Percentiles rank a stretch among this genome's conserved stretches.
Conservation (phyloP, 2,113 vertebrate species). For the Sapajus apella region DNA sequence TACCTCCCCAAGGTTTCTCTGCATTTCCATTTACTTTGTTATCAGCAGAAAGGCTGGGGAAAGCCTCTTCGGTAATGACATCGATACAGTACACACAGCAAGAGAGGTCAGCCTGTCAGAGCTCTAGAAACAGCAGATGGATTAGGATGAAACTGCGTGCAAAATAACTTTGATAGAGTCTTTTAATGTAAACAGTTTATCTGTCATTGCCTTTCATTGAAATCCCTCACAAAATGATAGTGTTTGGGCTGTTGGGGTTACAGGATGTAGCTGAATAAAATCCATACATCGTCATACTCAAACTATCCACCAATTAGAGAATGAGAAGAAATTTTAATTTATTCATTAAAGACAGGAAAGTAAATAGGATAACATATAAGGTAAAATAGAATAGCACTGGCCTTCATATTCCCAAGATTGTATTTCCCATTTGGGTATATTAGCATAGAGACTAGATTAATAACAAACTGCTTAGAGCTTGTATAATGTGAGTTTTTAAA, state of each 20-base stretch:
- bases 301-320: constrained; percentile 68
- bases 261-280: constrained; percentile 67
- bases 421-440: constrained; percentile 68
- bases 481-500: constrained; percentile 69
- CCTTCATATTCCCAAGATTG: constrained; percentile 68
- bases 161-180: constrained; percentile 85
- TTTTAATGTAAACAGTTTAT: constrained; percentile 84
- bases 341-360: constrained; percentile 80
- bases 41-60: constrained; percentile 81
- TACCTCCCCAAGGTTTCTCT: constrained; percentile 82
- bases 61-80: constrained; percentile 80
- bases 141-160: constrained; percentile 82
- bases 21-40: constrained; percentile 84
- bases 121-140: constrained; percentile 81
- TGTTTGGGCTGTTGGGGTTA: not conserved
- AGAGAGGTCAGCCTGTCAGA: constrained; percentile 85
- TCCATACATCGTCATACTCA: constrained; percentile 36
- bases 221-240: constrained; percentile 58
- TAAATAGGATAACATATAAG: constrained; percentile 76
- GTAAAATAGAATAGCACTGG: constrained; percentile 77
- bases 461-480: constrained; percentile 65
- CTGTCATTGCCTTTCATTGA: constrained; percentile 77
- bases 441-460: constrained; percentile 68
- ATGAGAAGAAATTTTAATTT: constrained; percentile 76
- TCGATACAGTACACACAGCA: constrained; percentile 79